Percentiles rank a stretch among this genome's conserved stretches.
phyloP scores from a whole-genome alignment of 2,888 invertebrate species.

The Orchesellides sinensis region DNA sequence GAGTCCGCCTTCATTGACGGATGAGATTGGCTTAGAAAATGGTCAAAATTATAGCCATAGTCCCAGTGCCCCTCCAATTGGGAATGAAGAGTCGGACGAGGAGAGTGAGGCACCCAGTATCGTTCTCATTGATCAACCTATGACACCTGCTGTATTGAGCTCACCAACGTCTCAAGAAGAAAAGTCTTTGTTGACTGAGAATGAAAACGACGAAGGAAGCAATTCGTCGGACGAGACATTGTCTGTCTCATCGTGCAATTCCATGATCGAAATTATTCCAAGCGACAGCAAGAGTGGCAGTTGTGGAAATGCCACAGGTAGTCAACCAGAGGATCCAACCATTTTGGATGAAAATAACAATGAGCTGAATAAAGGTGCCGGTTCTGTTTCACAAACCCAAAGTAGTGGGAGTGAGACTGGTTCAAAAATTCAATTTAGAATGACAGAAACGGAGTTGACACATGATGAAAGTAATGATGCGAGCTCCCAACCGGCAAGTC shows the following conservation, averaged over 20 bases:
- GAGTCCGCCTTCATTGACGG: slow-evolving; percentile 28
- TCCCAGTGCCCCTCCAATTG: slow-evolving; percentile 21
- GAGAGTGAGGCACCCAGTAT: slow-evolving; percentile 13
- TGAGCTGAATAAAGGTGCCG: neutral
- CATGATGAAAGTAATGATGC: neutral
- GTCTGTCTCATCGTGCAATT: slow-evolving; percentile 61
- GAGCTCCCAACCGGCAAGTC: slow-evolving; percentile 26
- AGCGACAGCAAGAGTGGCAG: no score
- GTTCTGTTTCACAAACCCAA: neutral
- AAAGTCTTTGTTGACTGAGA: neutral
- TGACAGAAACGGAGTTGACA: neutral
- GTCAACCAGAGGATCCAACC: no score
- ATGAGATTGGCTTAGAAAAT: neutral
- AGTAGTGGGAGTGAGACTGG: no score
- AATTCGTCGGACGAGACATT: slow-evolving; percentile 58
- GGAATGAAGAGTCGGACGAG: slow-evolving; percentile 6
- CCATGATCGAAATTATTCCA: slow-evolving; percentile 66
- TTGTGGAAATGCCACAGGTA: no score
- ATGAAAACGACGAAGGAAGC: slow-evolving; percentile 25
- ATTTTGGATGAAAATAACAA: neutral
- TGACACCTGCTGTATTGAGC: slow-evolving; percentile 22
- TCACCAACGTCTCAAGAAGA: slow-evolving; percentile 28
- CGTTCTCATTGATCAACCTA: neutral
- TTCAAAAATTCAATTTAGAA: neutral
- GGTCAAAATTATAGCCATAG: neutral